A percentile compares a stretch with the other conserved stretches of the same genome.
These are phyloP conservation scores for Hipparchia semele DNA, from an alignment of 2,888 invertebrate genomes.

Conservation along the genomic window DNA sequence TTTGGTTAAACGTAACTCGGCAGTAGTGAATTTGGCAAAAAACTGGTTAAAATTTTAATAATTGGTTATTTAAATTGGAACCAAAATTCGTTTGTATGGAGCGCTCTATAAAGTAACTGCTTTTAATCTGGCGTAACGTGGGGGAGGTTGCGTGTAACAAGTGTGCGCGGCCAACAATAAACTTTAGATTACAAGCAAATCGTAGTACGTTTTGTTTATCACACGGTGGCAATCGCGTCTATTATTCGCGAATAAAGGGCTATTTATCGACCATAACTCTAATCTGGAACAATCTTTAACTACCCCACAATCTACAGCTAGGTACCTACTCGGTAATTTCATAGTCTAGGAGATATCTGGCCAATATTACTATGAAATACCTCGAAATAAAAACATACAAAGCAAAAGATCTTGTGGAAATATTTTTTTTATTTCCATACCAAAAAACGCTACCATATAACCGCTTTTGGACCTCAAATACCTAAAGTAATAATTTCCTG, in stretches of 20 bases:
- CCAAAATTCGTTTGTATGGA: no score
- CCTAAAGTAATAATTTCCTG: not conserved
- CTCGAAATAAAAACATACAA: not conserved
- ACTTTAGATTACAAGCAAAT: not conserved
- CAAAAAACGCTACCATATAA: no score
- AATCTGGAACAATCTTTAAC: not conserved
- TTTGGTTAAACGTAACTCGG: no score
- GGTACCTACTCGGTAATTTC: not conserved
- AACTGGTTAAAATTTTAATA: no score
- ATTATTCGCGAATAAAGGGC: conserved; percentile 31
- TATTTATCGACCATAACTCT: conserved; percentile 33
- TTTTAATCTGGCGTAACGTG: no score
- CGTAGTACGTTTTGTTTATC: not conserved
- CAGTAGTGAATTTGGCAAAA: no score
- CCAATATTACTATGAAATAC: not conserved
- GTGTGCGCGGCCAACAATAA: not conserved
- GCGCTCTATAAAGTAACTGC: no score
- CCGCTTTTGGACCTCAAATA: not conserved
- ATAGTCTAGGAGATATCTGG: not conserved
- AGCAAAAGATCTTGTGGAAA: no score
- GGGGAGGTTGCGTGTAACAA: no score
- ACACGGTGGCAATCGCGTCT: conserved; percentile 7
- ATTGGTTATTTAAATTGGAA: no score
- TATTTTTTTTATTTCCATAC: no score
- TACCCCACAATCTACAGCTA: not conserved